phyloP scores from a whole-genome alignment of 2,113 vertebrate species.

The Pithys albifrons region DNA sequence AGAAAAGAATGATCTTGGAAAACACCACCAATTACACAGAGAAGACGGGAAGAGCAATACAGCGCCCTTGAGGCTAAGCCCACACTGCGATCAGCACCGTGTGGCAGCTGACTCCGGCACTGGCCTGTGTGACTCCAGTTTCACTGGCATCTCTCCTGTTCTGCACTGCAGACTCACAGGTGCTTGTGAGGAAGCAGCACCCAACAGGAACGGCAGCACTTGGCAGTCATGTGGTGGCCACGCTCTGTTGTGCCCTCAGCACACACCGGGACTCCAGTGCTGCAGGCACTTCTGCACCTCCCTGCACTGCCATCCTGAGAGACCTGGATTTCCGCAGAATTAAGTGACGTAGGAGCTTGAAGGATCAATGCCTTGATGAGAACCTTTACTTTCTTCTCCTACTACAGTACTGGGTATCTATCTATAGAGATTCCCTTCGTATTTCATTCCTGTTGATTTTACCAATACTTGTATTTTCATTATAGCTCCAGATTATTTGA shows the following conservation, averaged over 20 bases:
- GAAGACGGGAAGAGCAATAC: neutral
- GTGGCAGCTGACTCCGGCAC: neutral
- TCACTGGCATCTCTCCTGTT: neutral
- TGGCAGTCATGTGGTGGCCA: accelerated
- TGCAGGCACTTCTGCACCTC: accelerated
- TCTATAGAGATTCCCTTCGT: accelerated
- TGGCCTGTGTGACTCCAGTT: neutral
- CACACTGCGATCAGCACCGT: accelerated
- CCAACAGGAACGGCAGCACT: neutral
- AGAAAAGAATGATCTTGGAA: neutral
- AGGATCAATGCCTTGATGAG: neutral
- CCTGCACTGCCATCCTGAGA: accelerated
- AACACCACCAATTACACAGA: neutral
- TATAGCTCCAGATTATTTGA: neutral
- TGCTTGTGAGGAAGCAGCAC: neutral
- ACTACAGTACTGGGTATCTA: neutral
- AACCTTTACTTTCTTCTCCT: neutral
- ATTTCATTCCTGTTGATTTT: neutral
- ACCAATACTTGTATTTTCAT: neutral
- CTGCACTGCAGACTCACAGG: neutral
- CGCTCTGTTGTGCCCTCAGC: accelerated
- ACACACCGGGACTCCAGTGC: accelerated
- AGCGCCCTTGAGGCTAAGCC: neutral
- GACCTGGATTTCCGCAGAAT: neutral
- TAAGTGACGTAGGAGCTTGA: neutral